Conservation (phyloP, 1,140 invertebrate genomes). For the Tachypleus tridentatus region DNA sequence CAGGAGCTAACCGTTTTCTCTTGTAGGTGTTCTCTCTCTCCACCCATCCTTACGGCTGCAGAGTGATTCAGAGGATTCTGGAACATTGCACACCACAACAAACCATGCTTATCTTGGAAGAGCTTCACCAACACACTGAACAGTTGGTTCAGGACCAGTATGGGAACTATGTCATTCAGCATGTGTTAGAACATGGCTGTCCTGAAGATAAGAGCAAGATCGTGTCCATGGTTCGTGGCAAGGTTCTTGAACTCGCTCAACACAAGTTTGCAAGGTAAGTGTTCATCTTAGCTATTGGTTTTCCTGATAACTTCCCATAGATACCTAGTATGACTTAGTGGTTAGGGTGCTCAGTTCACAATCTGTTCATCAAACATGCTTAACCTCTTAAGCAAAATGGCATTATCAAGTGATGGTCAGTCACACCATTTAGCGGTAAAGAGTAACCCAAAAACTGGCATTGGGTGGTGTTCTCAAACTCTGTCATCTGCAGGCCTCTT, state of each 20-base stretch:
- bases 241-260: constrained; percentile 88
- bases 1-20: too few relatives aligned
- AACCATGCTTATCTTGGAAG: constrained; percentile 85
- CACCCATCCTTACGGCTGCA: constrained; percentile 97
- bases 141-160: constrained; percentile 95
- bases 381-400: too few relatives aligned
- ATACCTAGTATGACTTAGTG: too few relatives aligned
- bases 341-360: too few relatives aligned
- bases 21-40: constrained; percentile 61
- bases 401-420: too few relatives aligned
- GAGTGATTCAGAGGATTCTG: constrained; percentile 97
- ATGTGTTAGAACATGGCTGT: constrained; percentile 67
- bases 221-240: constrained; percentile 81
- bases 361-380: too few relatives aligned
- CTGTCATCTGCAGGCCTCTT: too few relatives aligned
- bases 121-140: constrained; percentile 89
- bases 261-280: constrained; percentile 87
- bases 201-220: constrained; percentile 92
- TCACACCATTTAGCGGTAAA: too few relatives aligned
- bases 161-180: constrained; percentile 99
- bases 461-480: too few relatives aligned
- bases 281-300: background rate
- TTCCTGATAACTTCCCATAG: too few relatives aligned
- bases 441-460: too few relatives aligned
- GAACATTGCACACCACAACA: constrained; percentile 97